These are phyloP conservation scores for Chesias legatella DNA, from an alignment of 2,888 invertebrate species.

Conservation along the genomic window DNA sequence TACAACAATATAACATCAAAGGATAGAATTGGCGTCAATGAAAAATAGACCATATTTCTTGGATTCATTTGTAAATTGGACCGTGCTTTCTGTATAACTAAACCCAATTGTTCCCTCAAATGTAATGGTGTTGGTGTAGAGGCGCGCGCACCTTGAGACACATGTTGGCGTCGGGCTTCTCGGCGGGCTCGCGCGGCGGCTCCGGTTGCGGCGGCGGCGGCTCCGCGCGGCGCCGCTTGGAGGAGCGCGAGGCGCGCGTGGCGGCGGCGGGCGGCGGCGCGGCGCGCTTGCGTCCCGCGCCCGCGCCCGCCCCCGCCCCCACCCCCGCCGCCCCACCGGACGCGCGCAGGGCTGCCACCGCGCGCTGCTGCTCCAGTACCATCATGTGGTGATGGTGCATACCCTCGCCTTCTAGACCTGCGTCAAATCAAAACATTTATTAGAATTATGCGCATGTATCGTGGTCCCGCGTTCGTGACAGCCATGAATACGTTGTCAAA, in stretches of 20 bases:
- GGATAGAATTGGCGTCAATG: no score
- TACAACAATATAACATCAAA: no score
- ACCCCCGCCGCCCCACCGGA: no score
- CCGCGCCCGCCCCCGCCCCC: no score
- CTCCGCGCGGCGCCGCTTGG: slow-evolving; percentile 54
- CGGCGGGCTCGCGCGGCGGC: slow-evolving; percentile 83
- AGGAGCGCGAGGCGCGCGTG: slow-evolving; percentile 59
- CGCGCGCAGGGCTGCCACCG: slow-evolving; percentile 62
- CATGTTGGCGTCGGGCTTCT: slow-evolving; percentile 93
- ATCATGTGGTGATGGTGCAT: slow-evolving; percentile 82
- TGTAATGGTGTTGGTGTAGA: background rate
- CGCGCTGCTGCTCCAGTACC: slow-evolving; percentile 79
- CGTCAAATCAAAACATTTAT: background rate
- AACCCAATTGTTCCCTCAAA: background rate
- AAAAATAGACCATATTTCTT: no score
- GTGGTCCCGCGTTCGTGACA: no score
- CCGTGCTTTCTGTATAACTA: no score
- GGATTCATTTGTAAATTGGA: no score
- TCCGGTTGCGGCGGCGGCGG: slow-evolving; percentile 73
- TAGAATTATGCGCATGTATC: no score
- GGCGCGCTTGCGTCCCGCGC: slow-evolving; percentile 51
- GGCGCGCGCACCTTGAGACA: slow-evolving; percentile 83
- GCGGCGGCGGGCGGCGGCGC: slow-evolving; percentile 41
- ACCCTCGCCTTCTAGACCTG: slow-evolving; percentile 74
- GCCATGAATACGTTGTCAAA: no score